phyloP scores from a whole-genome alignment of 2,797 vertebrate species.

The Acipenser ruthenus region DNA sequence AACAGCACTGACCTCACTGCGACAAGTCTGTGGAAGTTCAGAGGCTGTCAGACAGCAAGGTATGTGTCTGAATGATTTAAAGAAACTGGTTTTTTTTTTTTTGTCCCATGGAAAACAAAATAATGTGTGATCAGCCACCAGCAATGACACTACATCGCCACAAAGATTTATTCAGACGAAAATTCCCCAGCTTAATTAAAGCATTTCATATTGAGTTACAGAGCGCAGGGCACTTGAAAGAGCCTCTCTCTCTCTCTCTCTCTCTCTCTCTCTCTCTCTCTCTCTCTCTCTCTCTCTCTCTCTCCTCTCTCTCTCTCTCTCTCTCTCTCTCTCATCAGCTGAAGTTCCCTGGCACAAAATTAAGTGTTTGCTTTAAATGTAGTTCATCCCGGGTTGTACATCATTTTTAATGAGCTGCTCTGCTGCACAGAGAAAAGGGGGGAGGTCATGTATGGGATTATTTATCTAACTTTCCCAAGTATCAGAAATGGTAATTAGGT shows the following conservation, averaged over 20 bases:
- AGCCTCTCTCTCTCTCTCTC: background rate
- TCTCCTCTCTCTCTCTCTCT: conserved; percentile 2
- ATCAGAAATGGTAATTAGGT: conserved; percentile 29
- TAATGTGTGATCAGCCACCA: too few relatives aligned
- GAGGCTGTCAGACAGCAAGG: too few relatives aligned
- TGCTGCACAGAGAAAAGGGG: conserved; percentile 24
- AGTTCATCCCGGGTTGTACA: conserved; percentile 21
- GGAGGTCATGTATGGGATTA: conserved; percentile 26
- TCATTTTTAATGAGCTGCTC: conserved; percentile 32
- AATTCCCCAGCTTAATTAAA: conserved; percentile 15
- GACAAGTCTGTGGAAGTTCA: too few relatives aligned
- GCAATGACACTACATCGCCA: too few relatives aligned
- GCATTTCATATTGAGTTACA: conserved; percentile 14
- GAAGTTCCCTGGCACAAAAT: conserved; percentile 8
- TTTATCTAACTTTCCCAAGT: conserved; percentile 28
- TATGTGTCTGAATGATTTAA: too few relatives aligned
- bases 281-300: background rate
- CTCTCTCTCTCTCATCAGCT: conserved; percentile 7
- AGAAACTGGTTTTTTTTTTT: background rate
- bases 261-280: background rate
- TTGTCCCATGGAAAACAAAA: too few relatives aligned
- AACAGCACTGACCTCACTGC: too few relatives aligned
- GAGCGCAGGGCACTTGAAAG: conserved; percentile 1
- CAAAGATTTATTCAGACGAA: background rate
- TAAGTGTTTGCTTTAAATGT: conserved; percentile 9